A percentile compares a stretch with the other conserved stretches of the same genome.
phyloP scores from a whole-genome alignment of 53 echinoderm and acorn worm genomes.

The Arbacia lixula region DNA sequence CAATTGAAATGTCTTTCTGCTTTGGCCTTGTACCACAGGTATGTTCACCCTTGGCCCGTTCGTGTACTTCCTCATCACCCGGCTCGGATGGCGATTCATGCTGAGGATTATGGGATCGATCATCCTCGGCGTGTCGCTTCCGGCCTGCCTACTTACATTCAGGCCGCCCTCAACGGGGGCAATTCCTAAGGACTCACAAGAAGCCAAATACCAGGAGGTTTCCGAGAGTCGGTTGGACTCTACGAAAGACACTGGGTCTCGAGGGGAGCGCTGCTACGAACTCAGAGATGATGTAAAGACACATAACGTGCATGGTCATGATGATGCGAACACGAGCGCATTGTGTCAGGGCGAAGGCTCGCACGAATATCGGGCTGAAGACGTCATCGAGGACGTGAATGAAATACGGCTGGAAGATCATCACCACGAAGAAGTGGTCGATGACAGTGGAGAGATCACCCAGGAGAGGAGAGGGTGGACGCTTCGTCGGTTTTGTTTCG shows the following conservation, averaged over 20 bases:
- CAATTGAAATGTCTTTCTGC: neutral
- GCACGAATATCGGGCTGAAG: neutral
- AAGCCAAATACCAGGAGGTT: too few species aligned
- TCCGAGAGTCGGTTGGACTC: neutral
- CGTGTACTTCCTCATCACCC: neutral
- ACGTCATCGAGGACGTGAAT: neutral
- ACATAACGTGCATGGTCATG: too few species aligned
- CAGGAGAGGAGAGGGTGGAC: neutral
- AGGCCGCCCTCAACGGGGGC: neutral
- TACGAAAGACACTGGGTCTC: neutral
- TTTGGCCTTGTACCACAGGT: neutral
- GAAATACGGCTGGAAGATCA: neutral
- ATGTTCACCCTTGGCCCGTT: conserved; percentile 37
- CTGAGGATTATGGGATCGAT: conserved; percentile 71
- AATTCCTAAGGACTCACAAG: neutral
- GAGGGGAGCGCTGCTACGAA: too few species aligned
- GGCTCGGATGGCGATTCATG: conserved; percentile 74
- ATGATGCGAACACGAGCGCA: too few species aligned
- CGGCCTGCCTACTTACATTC: neutral
- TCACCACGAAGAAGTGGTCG: neutral
- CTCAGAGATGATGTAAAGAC: too few species aligned
- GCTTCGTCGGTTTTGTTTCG: too few species aligned
- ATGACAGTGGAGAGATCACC: neutral
- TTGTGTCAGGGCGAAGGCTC: neutral
- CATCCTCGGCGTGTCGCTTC: conserved; percentile 34